A percentile compares a stretch with the other conserved stretches of the same genome.
Conservation (phyloP, 92 coral and sea anemone species). For the Chrysogorgia sp. region DNA sequence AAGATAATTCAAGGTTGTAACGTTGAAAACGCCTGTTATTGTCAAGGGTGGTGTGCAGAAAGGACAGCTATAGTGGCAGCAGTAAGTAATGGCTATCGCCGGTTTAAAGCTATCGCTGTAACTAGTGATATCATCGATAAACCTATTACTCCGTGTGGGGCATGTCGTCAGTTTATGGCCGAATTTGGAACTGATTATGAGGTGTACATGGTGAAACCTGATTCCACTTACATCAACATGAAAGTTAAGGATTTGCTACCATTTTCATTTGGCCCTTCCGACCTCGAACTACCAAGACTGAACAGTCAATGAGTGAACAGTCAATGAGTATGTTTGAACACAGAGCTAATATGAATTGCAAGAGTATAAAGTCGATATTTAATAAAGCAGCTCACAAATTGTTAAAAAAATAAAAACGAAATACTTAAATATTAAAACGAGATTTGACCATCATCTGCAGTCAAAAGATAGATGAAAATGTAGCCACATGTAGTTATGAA, state of each 20-base stretch:
- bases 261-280: slow-evolving; percentile 71
- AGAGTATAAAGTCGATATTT: no score
- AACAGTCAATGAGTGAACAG: background rate
- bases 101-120: slow-evolving; percentile 84
- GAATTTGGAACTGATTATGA: slow-evolving; percentile 93
- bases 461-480: no score
- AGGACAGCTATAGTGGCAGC: slow-evolving; percentile 94
- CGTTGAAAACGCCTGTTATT: slow-evolving; percentile 93
- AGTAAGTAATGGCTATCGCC: slow-evolving; percentile 87
- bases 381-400: no score
- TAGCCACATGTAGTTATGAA: no score
- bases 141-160: slow-evolving; percentile 85
- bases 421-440: no score
- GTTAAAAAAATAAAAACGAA: no score
- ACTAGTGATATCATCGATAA: slow-evolving; percentile 72
- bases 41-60: slow-evolving; percentile 88
- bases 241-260: slow-evolving; percentile 77
- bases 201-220: slow-evolving; percentile 82
- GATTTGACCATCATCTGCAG: no score
- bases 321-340: background rate
- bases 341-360: background rate
- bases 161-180: slow-evolving; percentile 90
- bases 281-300: slow-evolving; percentile 55
- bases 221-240: slow-evolving; percentile 63
- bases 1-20: slow-evolving; percentile 84